Evolutionary conservation across 2,797 vertebrate genomes (phyloP).

Genomic region (Siniperca scherzeri): DNA sequence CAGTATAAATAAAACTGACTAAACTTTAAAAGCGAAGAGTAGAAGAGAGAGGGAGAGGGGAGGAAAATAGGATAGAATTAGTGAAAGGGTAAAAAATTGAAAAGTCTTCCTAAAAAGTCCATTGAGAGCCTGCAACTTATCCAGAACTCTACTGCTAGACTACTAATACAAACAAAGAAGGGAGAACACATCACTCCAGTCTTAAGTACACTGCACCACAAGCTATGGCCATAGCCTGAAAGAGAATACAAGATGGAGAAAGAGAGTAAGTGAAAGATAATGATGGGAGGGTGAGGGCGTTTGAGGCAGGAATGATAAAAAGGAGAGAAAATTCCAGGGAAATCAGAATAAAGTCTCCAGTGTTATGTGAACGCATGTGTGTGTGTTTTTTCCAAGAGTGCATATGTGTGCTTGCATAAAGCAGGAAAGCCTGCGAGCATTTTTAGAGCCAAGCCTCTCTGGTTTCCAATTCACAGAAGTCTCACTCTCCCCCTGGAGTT

Average conservation of each 20-base stretch:
- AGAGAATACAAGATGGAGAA: conserved; percentile 29
- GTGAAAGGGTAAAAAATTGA: background rate
- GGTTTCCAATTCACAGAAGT: conserved; percentile 42
- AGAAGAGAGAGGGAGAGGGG: background rate
- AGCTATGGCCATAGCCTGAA: conserved; percentile 16
- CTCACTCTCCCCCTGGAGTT: conserved; percentile 22
- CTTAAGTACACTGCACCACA: background rate
- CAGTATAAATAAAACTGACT: conserved; percentile 21
- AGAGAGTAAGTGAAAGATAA: conserved; percentile 25
- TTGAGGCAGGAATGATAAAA: conserved; percentile 19
- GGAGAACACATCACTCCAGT: no score
- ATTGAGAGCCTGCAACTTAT: no score
- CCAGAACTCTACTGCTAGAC: no score
- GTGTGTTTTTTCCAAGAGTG: background rate
- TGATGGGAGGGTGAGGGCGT: conserved; percentile 15
- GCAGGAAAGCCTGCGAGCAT: conserved; percentile 22
- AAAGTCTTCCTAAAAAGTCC: background rate
- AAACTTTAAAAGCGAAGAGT: conserved; percentile 24
- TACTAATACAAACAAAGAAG: no score
- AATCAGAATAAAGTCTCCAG: conserved; percentile 9
- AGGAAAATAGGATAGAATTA: conserved; percentile 25
- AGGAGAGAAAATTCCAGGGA: conserved; percentile 5
- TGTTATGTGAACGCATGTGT: conserved; percentile 18
- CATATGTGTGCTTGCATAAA: conserved; percentile 21
- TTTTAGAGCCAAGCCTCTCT: conserved; percentile 27